phyloP scores from a whole-genome alignment of 1,140 invertebrate genomes.

The Zeugodacus cucurbitae region DNA sequence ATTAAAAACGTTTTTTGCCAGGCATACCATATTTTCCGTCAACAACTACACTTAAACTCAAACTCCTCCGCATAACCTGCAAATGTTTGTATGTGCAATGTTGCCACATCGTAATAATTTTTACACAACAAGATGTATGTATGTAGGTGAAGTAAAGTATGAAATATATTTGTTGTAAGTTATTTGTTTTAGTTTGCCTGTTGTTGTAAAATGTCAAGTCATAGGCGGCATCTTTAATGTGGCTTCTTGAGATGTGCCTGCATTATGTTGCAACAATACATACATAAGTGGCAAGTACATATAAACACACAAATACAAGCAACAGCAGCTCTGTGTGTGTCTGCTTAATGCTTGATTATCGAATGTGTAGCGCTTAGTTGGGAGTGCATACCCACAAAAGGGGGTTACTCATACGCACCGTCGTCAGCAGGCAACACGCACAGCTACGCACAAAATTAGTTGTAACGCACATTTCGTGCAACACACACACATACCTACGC shows the following conservation, averaged over 20 bases:
- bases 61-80: neutral
- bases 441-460: neutral
- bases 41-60: neutral
- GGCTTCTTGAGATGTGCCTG: conserved; percentile 18
- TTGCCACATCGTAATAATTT: neutral
- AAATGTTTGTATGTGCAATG: neutral
- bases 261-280: neutral
- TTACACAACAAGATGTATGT: neutral
- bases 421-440: neutral
- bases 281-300: neutral
- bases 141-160: neutral
- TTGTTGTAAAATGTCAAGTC: neutral
- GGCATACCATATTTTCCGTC: neutral
- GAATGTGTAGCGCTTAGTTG: neutral
- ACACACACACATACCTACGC: neutral
- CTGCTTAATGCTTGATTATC: neutral
- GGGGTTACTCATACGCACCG: neutral
- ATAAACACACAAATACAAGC: neutral
- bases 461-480: neutral
- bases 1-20: conserved; percentile 12
- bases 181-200: neutral
- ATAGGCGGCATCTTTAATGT: neutral
- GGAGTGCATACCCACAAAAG: neutral
- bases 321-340: neutral
- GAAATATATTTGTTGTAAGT: neutral